These are phyloP conservation scores for Drosophila kikkawai DNA, from an alignment of 1,140 invertebrate species.

Conservation along the genomic window DNA sequence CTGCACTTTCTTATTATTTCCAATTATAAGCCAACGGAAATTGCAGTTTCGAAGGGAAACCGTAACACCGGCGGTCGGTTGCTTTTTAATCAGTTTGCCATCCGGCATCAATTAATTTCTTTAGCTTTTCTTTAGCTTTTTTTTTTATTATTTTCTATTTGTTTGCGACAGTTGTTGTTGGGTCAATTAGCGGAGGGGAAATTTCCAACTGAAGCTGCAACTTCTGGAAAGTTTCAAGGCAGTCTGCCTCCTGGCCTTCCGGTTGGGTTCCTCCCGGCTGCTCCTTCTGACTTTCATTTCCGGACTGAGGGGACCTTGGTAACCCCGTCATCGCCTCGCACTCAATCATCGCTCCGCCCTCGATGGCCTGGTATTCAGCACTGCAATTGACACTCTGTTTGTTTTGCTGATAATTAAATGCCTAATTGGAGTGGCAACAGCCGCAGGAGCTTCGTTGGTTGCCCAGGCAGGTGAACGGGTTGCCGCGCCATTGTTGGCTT, in stretches of 20 bases:
- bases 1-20: background rate
- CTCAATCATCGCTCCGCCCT: constrained; percentile 18
- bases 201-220: background rate
- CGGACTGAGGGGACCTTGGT: background rate
- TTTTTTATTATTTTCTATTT: background rate
- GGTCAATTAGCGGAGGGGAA: constrained; percentile 6
- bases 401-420: constrained; percentile 40
- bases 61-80: background rate
- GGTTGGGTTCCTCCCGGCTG: background rate
- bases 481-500: constrained; percentile 43
- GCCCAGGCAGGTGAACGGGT: constrained; percentile 5
- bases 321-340: constrained; percentile 10
- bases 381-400: constrained; percentile 44
- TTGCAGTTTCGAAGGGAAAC: constrained; percentile 2
- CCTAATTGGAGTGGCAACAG: constrained; percentile 37
- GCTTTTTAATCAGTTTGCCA: constrained; percentile 15
- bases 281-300: constrained; percentile 13
- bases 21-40: constrained; percentile 12
- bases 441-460: background rate
- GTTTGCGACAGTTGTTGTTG: constrained; percentile 12
- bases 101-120: constrained; percentile 1
- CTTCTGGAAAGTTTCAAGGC: constrained; percentile 13
- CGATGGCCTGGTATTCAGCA: background rate
- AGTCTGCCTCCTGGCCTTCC: background rate
- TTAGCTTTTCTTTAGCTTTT: background rate